phyloP scores from a whole-genome alignment of 2,797 vertebrate genomes.

The Merluccius polli region DNA sequence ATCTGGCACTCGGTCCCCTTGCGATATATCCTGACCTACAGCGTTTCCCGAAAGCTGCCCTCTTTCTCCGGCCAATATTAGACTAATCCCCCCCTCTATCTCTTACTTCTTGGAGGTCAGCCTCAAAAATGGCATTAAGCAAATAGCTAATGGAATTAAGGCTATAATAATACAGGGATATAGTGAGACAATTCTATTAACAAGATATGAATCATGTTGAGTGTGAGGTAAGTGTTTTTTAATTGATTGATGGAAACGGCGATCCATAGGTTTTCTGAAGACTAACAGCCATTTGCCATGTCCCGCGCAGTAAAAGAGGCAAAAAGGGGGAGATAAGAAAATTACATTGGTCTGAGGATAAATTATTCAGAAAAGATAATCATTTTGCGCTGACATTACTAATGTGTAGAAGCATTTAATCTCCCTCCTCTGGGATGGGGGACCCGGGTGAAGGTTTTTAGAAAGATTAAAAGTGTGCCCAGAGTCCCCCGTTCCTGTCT shows the following conservation, averaged over 20 bases:
- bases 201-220: conserved; percentile 99
- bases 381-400: conserved; percentile 98
- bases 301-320: conserved; percentile 81
- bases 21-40: conserved; percentile 76
- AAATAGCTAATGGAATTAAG: conserved; percentile 98
- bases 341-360: conserved; percentile 84
- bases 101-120: conserved; percentile 83
- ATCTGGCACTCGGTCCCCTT: conserved; percentile 48
- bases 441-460: conserved; percentile 71
- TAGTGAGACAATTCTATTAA: conserved; percentile 99
- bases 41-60: conserved; percentile 82
- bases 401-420: conserved; percentile 99
- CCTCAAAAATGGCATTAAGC: conserved; percentile 90
- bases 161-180: conserved; percentile 98
- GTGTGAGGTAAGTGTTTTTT: conserved; percentile 99
- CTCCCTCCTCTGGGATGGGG: conserved; percentile 73
- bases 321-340: conserved; percentile 87
- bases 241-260: conserved; percentile 99
- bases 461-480: conserved; percentile 74
- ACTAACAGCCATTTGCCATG: conserved; percentile 92
- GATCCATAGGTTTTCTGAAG: conserved; percentile 84
- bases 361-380: conserved; percentile 98
- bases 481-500: conserved; percentile 51
- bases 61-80: conserved; percentile 74
- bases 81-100: conserved; percentile 74